Base-by-base conservation (phyloP, 2,797 vertebrate species). In the Coendou prehensilis region DNA sequence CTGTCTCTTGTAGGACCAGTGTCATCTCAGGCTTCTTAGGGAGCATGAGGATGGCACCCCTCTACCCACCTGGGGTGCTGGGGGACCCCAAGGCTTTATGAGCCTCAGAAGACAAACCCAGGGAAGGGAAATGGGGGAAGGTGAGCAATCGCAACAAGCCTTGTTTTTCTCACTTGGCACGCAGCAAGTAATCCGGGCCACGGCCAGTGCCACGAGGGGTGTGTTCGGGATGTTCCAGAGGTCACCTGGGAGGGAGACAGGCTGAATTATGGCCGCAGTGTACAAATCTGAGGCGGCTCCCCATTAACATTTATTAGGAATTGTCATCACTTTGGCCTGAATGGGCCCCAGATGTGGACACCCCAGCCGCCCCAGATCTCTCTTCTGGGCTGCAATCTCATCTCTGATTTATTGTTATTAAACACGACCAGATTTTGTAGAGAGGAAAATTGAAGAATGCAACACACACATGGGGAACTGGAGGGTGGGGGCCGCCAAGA, bases 291-390 rank as follows among this genome's bases (percentile, higher is more conserved):
- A 98, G 97, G 97, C 98, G 98, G 98, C 98, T 98, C 91, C 97
- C 98, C 98, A 98, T 98, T 98, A 98, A 98, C 96, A 98, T 98
- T 98, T 98, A 98, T 98, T 98, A 98, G 98, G 97, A 97, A 98
- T 98, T 99, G 98, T 99, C 98, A 98, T 98, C 98, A 97, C 98
- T 98, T 98, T 97, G 87, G 94, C 93, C 96, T 59, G 95, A 98
- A 98, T 98, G 98, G 98, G 98, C 97, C 98, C 98, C 98, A 99
- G 98, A 99, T 99, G 98, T 98, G 98, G 97, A 97, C 98, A 98
- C 92, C 97, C 96, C 78, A 87, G 96, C 97, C 93, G 97, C 94
- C 94, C 95, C 97, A 94, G 94, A 98, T 97, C 98, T 97, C 89
- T 97, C 97, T 97, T 97, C 97, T 86, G 47, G 97, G 95, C 97